A percentile compares a stretch with the other conserved stretches of the same genome.
Evolutionary conservation across 2,113 vertebrate genomes (phyloP).

Genomic region (Ceyx margarethae): DNA sequence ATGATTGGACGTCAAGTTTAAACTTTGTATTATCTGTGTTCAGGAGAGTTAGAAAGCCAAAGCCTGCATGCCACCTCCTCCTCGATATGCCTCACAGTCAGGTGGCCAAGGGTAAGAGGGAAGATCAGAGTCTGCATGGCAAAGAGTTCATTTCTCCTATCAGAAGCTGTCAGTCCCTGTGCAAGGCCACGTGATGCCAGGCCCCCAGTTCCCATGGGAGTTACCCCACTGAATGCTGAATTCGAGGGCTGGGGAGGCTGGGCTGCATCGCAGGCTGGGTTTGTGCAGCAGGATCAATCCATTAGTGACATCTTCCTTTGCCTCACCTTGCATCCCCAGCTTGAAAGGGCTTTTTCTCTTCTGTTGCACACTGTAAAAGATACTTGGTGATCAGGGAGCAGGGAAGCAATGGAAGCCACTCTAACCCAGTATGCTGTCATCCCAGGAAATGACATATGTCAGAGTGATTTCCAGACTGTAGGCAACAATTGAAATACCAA

Average conservation of each 20-base stretch:
- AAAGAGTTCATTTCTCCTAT: not conserved
- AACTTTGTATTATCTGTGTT: not conserved
- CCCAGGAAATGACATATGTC: not conserved
- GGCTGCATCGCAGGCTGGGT: not conserved
- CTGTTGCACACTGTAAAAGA: not conserved
- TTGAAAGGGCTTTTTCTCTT: not conserved
- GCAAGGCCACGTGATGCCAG: not conserved
- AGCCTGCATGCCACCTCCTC: not conserved
- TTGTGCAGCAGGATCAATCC: not conserved
- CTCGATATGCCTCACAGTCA: not conserved
- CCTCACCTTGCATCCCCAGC: not conserved
- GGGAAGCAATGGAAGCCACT: not conserved
- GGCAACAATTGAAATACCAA: not conserved
- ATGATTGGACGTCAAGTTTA: not conserved
- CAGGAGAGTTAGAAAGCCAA: not conserved
- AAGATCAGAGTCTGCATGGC: not conserved
- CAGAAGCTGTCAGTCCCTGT: not conserved
- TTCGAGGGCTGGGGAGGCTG: not conserved
- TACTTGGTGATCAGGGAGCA: not conserved
- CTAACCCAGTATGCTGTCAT: not conserved
- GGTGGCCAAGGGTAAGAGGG: not conserved
- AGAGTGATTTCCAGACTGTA: conserved; percentile 10
- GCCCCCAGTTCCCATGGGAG: not conserved
- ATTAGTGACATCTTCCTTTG: not conserved
- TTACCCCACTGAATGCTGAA: not conserved